Evolutionary conservation across 2,113 vertebrate species (phyloP).

Genomic region (Empidonax traillii): DNA sequence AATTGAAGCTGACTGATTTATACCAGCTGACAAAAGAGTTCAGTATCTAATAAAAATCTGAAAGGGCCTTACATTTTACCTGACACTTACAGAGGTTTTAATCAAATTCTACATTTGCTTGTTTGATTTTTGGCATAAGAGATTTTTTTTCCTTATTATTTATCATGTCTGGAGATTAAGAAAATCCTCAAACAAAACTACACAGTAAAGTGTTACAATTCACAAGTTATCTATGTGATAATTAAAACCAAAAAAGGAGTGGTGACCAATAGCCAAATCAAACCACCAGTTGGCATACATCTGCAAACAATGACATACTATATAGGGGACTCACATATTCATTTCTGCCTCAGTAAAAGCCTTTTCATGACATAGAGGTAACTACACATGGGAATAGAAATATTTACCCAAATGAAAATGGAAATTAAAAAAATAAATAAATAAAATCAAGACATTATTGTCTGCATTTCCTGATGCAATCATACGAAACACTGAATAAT

Average conservation of each 20-base stretch:
- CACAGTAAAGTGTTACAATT: background rate
- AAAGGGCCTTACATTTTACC: constrained; percentile 8
- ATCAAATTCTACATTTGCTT: constrained; percentile 37
- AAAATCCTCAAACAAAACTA: background rate
- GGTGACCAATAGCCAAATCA: background rate
- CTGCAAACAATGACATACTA: background rate
- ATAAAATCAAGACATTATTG: background rate
- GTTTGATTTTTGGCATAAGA: constrained; percentile 7
- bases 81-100: constrained; percentile 59
- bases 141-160: background rate
- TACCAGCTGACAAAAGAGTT: constrained; percentile 53
- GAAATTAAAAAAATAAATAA: background rate
- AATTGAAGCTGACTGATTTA: constrained; percentile 61
- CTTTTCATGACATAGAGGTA: background rate
- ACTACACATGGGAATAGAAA: background rate
- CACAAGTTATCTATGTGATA: background rate
- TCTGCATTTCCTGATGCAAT: background rate
- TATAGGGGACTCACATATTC: no score
- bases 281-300: background rate
- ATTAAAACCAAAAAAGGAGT: background rate
- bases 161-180: background rate
- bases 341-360: background rate
- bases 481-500: background rate
- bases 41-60: constrained; percentile 36
- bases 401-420: background rate